Evolutionary conservation across 2,113 vertebrate species (phyloP).

Genomic region (Pao palembangensis): DNA sequence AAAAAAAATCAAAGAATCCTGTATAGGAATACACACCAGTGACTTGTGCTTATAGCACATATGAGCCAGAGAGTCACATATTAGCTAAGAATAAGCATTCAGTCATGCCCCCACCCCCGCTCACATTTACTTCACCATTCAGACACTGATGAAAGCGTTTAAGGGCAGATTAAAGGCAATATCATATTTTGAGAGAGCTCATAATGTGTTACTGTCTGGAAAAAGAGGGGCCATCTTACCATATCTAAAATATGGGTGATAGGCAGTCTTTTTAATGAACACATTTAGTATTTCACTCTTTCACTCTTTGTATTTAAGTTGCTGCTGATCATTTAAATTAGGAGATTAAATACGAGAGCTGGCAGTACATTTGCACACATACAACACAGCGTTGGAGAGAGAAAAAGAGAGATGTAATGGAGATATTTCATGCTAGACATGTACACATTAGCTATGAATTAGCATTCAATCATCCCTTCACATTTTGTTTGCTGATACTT

Average conservation of each 20-base stretch:
- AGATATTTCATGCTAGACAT: conserved; percentile 32
- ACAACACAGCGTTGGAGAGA: conserved; percentile 17
- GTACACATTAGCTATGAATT: conserved; percentile 51
- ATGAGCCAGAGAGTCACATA: conserved; percentile 8
- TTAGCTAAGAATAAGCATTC: conserved; percentile 21
- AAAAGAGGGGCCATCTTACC: conserved; percentile 55
- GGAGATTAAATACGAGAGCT: conserved; percentile 24
- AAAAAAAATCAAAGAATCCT: conserved; percentile 2
- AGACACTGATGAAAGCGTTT: conserved; percentile 75
- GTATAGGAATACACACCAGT: background rate
- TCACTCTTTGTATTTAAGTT: conserved; percentile 49
- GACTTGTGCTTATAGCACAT: conserved; percentile 30
- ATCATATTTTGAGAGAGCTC: conserved; percentile 59
- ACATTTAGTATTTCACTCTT: conserved; percentile 49
- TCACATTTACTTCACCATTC: conserved; percentile 70
- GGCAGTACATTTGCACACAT: conserved; percentile 26
- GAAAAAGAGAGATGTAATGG: conserved; percentile 23
- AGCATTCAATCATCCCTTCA: conserved; percentile 51
- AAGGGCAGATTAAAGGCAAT: conserved; percentile 72
- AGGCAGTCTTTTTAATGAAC: conserved; percentile 45
- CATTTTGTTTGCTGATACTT: conserved; percentile 23
- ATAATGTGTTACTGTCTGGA: conserved; percentile 53
- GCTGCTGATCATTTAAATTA: conserved; percentile 46
- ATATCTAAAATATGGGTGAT: conserved; percentile 58
- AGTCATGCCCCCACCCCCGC: background rate